These are phyloP conservation scores for Pelvicachromis taeniatus DNA, from an alignment of 2,113 vertebrate species.

Conservation along the genomic window DNA sequence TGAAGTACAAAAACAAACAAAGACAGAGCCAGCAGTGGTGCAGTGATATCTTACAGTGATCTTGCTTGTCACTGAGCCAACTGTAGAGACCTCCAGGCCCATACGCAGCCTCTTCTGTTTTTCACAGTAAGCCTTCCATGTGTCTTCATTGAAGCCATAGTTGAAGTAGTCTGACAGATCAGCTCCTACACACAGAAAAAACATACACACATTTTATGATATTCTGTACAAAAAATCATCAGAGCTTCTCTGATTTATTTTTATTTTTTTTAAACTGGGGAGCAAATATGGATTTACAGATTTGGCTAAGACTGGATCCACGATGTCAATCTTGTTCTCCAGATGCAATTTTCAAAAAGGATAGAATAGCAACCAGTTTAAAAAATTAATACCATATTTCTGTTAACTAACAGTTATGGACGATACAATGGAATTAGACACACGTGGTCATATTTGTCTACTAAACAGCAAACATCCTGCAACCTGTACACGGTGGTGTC, in stretches of 20 bases:
- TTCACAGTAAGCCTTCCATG: slow-evolving; percentile 98
- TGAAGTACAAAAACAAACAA: neutral
- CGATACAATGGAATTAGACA: neutral
- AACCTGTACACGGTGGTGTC: neutral
- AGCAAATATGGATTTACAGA: neutral
- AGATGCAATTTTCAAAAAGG: neutral
- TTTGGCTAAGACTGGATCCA: neutral
- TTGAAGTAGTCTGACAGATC: slow-evolving; percentile 99
- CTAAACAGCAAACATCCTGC: neutral
- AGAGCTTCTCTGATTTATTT: neutral
- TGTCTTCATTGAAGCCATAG: slow-evolving; percentile 99
- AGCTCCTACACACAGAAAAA: slow-evolving; percentile 79
- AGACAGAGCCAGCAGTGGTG: neutral
- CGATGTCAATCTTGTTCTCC: neutral
- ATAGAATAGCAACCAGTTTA: neutral
- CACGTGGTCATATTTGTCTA: neutral
- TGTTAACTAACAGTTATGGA: neutral
- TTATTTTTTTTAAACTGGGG: neutral
- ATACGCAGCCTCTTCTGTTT: slow-evolving; percentile 96
- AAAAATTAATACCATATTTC: neutral
- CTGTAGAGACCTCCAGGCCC: slow-evolving; percentile 89
- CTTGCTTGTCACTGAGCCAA: slow-evolving; percentile 88
- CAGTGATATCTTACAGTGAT: slow-evolving; percentile 81
- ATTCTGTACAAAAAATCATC: neutral
- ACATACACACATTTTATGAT: neutral